These are phyloP conservation scores for Aspiorhynchus laticeps DNA, from an alignment of 2,113 vertebrate genomes.

Conservation along the genomic window DNA sequence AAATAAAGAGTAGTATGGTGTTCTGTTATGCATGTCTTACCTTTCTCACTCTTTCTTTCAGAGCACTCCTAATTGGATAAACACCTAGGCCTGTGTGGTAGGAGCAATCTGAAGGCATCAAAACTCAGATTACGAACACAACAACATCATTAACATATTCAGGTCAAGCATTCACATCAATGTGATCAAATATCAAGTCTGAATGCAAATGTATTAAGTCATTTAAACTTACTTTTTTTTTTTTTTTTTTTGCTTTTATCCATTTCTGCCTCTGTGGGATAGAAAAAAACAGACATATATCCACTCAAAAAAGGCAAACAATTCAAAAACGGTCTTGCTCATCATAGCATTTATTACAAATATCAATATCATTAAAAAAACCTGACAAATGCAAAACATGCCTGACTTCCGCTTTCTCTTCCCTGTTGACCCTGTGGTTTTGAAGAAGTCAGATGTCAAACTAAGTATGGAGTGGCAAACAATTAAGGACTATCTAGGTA, in stretches of 20 bases:
- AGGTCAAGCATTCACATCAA: slow-evolving; percentile 16
- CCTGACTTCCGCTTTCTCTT: background rate
- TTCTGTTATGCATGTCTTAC: background rate
- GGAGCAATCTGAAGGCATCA: slow-evolving; percentile 5
- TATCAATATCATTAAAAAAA: background rate
- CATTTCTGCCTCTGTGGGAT: background rate
- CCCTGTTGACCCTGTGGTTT: background rate
- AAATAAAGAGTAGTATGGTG: background rate
- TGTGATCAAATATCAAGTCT: slow-evolving; percentile 2
- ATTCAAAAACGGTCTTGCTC: background rate
- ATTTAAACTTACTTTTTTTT: background rate
- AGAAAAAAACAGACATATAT: background rate
- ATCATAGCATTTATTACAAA: background rate
- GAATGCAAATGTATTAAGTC: slow-evolving; percentile 6
- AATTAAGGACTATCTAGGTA: no score
- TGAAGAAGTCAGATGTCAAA: background rate
- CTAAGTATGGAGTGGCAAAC: no score
- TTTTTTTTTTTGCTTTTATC: background rate
- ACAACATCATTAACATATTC: background rate
- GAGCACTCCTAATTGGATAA: background rate
- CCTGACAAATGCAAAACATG: background rate
- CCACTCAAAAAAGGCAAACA: background rate
- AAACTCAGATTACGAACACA: slow-evolving; percentile 7
- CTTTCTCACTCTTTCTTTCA: slow-evolving; percentile 9
- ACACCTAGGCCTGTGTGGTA: background rate